phyloP scores from a whole-genome alignment of 2,797 vertebrate species.

The Paramormyrops hopkinsi region DNA sequence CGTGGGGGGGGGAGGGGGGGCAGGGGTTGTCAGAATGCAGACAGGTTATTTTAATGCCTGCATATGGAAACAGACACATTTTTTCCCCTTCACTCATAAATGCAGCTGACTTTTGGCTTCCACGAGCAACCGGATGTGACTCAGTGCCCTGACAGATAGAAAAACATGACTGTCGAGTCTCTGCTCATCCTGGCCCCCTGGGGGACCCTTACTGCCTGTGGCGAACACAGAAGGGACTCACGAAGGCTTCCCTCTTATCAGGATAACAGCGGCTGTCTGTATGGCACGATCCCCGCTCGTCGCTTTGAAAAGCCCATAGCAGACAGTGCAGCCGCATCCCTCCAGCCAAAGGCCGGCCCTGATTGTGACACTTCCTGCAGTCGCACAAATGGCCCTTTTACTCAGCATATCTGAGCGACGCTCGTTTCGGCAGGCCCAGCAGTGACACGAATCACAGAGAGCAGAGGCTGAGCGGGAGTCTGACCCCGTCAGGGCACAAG shows the following conservation, averaged over 20 bases:
- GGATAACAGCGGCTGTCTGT: background rate
- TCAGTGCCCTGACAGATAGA: background rate
- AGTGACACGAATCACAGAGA: background rate
- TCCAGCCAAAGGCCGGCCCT: background rate
- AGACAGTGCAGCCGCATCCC: background rate
- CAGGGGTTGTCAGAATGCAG: background rate
- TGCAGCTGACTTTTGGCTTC: background rate
- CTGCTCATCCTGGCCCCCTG: background rate
- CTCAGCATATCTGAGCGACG: background rate
- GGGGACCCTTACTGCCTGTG: background rate
- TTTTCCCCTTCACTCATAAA: background rate
- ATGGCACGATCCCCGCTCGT: background rate
- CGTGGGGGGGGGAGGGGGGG: background rate
- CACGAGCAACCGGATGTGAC: background rate
- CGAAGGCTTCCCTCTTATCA: background rate
- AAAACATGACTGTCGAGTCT: background rate
- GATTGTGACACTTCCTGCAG: background rate
- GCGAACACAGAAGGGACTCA: background rate
- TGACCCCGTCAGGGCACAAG: background rate
- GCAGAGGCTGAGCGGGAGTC: background rate
- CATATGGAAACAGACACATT: background rate
- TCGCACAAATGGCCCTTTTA: background rate
- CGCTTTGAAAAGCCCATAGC: background rate
- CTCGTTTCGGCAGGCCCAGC: background rate
- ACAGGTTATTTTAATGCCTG: background rate